Percentiles rank a stretch among this genome's conserved stretches.
Evolutionary conservation across 2,113 vertebrate genomes (phyloP).

Genomic region (Lepisosteus oculatus): DNA sequence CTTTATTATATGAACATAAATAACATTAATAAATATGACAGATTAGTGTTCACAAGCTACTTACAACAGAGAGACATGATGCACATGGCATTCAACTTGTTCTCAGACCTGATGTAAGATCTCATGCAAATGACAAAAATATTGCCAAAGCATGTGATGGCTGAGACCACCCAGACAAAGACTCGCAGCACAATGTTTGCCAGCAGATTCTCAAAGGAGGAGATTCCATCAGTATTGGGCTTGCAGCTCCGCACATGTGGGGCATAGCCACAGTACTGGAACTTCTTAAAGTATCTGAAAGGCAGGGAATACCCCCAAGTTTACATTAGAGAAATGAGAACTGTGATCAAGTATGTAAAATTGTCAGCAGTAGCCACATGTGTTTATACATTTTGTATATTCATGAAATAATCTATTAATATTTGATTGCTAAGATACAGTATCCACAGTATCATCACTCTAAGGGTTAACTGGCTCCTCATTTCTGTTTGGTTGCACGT

Average conservation of each 20-base stretch:
- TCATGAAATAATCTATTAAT: too few species aligned
- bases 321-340: neutral
- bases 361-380: neutral
- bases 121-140: slow-evolving; percentile 95
- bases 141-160: slow-evolving; percentile 92
- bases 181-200: slow-evolving; percentile 91
- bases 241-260: slow-evolving; percentile 95
- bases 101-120: slow-evolving; percentile 90
- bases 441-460: too few species aligned
- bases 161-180: slow-evolving; percentile 96
- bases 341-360: neutral
- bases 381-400: too few species aligned
- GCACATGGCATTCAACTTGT: slow-evolving; percentile 89
- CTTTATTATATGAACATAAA: too few species aligned
- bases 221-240: slow-evolving; percentile 94
- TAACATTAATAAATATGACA: too few species aligned
- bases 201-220: slow-evolving; percentile 89
- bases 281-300: slow-evolving; percentile 92
- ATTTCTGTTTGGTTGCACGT: too few species aligned
- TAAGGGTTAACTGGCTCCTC: too few species aligned
- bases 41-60: slow-evolving; percentile 40
- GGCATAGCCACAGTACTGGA: slow-evolving; percentile 94
- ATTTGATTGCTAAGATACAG: too few species aligned
- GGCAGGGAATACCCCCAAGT: neutral
- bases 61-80: slow-evolving; percentile 98